These are phyloP conservation scores for Megaustenia siamemsis DNA, from an alignment of 2,888 invertebrate genomes.

Conservation along the genomic window DNA sequence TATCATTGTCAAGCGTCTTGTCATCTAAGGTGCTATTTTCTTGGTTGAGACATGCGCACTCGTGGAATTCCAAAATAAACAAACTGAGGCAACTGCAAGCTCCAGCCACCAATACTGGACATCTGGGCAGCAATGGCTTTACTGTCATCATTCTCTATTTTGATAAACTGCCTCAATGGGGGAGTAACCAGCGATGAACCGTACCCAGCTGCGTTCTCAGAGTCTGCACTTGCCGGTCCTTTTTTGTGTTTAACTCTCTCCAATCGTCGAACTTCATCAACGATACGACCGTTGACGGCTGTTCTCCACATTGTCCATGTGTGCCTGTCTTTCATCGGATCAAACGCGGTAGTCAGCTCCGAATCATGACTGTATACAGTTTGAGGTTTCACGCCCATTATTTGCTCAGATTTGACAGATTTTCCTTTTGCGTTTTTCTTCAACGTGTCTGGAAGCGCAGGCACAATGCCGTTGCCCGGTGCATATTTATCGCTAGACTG, in stretches of 20 bases:
- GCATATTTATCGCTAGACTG: background rate
- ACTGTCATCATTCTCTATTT: conserved; percentile 42
- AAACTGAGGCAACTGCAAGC: conserved; percentile 53
- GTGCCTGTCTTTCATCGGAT: conserved; percentile 60
- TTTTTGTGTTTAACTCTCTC: conserved; percentile 3
- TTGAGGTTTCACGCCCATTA: background rate
- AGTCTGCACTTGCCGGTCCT: background rate
- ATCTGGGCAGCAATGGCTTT: conserved; percentile 40
- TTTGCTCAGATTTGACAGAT: background rate
- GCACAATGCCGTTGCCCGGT: background rate
- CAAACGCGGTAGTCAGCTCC: conserved; percentile 49
- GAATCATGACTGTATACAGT: background rate
- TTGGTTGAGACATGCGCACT: conserved; percentile 30
- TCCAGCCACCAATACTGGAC: conserved; percentile 39
- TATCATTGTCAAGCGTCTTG: too few relatives aligned
- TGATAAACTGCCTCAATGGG: conserved; percentile 56
- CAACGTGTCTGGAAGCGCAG: background rate
- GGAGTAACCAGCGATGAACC: conserved; percentile 51
- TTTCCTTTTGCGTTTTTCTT: background rate
- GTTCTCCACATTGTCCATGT: conserved; percentile 63
- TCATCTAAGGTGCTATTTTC: too few relatives aligned
- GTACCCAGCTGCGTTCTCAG: conserved; percentile 34
- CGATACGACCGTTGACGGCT: conserved; percentile 59
- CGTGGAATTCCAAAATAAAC: conserved; percentile 58
- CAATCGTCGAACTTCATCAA: conserved; percentile 54